phyloP scores from a whole-genome alignment of 2,888 invertebrate species.

The Rhagonycha fulva region DNA sequence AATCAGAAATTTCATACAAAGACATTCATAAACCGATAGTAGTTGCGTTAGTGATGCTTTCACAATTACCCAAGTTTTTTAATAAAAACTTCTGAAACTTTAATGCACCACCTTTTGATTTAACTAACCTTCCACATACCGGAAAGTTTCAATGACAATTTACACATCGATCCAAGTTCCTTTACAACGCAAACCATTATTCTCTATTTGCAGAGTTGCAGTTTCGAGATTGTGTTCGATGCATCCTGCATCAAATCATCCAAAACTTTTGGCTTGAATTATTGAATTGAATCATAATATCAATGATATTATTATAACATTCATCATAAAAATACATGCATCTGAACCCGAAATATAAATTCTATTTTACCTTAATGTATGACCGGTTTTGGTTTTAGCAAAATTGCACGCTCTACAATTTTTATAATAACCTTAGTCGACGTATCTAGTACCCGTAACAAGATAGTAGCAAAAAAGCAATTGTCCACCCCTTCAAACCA shows the following conservation, averaged over 20 bases:
- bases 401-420: too few species aligned
- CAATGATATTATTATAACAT: too few species aligned
- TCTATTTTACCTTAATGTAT: too few species aligned
- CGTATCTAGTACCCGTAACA: too few species aligned
- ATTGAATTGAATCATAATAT: too few species aligned
- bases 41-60: background rate
- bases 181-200: background rate
- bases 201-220: background rate
- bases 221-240: background rate
- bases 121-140: background rate
- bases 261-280: background rate
- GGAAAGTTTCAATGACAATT: background rate
- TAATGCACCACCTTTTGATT: background rate
- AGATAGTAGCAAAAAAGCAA: too few species aligned
- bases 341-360: too few species aligned
- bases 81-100: background rate
- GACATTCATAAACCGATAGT: background rate
- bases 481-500: too few species aligned
- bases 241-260: background rate
- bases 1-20: background rate
- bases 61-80: background rate
- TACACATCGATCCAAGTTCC: background rate
- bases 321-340: too few species aligned
- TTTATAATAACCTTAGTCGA: too few species aligned
- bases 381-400: too few species aligned